Evolutionary conservation across 2,113 vertebrate species (phyloP).

Genomic region (Columba janthina): DNA sequence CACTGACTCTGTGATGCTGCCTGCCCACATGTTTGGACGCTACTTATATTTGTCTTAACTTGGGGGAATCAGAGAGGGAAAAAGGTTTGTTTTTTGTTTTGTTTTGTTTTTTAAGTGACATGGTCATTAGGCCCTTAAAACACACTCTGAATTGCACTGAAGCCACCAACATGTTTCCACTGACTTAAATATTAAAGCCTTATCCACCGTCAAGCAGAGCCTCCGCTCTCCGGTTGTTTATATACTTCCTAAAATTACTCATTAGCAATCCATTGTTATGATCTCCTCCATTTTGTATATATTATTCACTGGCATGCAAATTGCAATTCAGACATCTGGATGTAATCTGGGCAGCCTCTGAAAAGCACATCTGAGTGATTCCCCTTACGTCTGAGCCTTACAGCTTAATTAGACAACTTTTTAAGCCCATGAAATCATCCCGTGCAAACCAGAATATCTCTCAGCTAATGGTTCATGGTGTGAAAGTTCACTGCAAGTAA

Average conservation of each 20-base stretch:
- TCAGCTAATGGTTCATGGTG: not conserved
- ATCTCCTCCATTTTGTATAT: conserved; percentile 55
- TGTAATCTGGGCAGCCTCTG: conserved; percentile 43
- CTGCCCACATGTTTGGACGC: not conserved
- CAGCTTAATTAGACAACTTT: conserved; percentile 41
- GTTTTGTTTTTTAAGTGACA: not conserved
- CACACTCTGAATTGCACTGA: not conserved
- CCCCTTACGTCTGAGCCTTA: not conserved
- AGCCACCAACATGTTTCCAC: not conserved
- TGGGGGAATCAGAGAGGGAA: not conserved
- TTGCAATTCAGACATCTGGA: conserved; percentile 57
- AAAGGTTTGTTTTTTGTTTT: not conserved
- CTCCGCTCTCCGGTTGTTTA: conserved; percentile 29
- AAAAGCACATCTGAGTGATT: conserved; percentile 15
- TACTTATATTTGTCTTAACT: not conserved
- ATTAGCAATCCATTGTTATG: conserved; percentile 61
- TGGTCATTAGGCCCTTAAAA: not conserved
- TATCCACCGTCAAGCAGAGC: not conserved
- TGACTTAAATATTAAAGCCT: not conserved
- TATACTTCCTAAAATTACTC: conserved; percentile 56
- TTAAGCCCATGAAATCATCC: conserved; percentile 21
- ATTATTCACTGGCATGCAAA: conserved; percentile 49
- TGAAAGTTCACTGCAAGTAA: not conserved
- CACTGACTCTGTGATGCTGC: not conserved
- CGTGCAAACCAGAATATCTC: not conserved